Evolutionary conservation across 2,113 vertebrate genomes (phyloP).

Genomic region (Plotosus lineatus): DNA sequence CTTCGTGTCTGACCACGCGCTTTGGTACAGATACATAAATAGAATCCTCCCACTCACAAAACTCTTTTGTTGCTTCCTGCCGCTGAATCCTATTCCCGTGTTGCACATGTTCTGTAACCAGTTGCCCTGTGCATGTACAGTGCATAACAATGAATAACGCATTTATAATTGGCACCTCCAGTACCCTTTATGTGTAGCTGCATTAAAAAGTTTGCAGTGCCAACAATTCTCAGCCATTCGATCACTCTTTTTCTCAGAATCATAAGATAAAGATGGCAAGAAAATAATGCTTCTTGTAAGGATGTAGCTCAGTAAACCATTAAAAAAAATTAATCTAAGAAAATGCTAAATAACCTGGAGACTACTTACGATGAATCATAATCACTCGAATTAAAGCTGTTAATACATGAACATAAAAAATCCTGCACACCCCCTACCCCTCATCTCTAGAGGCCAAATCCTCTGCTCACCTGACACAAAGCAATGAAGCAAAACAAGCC

Average conservation of each 20-base stretch:
- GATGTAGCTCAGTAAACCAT: not conserved
- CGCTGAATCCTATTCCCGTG: not conserved
- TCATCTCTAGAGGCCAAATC: conserved; percentile 71
- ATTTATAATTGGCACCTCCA: not conserved
- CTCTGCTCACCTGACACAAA: conserved; percentile 78
- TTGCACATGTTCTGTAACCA: not conserved
- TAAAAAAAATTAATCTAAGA: not conserved
- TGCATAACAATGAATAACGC: not conserved
- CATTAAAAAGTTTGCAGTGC: not conserved
- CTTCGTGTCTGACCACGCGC: not conserved
- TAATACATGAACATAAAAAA: conserved; percentile 39
- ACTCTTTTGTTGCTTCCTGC: not conserved
- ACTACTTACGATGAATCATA: conserved; percentile 41
- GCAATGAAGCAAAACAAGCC: conserved; percentile 77
- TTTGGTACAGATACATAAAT: not conserved
- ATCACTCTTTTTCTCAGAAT: not conserved
- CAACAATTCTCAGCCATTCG: not conserved
- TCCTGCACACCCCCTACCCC: conserved; percentile 45
- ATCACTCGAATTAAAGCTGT: conserved; percentile 42
- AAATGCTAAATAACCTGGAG: conserved; percentile 37
- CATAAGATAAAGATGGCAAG: not conserved
- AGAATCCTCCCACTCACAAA: not conserved
- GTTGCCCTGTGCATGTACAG: not conserved
- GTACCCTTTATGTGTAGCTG: not conserved
- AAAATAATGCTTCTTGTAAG: not conserved